phyloP scores from a whole-genome alignment of 2,113 vertebrate species.

The Erythrocercus mccallii region DNA sequence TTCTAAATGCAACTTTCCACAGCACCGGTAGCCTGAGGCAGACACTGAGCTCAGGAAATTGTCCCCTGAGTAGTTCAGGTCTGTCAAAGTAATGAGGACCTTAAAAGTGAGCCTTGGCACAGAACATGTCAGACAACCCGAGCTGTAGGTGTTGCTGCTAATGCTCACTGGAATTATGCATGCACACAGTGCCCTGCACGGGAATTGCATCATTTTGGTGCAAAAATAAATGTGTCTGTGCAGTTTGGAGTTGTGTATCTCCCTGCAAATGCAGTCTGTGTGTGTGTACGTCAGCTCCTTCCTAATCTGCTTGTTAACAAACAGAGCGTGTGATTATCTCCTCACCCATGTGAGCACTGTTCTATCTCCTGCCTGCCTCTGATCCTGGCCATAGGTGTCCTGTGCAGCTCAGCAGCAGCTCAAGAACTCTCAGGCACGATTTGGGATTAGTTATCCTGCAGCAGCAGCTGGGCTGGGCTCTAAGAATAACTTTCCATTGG shows the following conservation, averaged over 20 bases:
- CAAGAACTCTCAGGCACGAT: slow-evolving; percentile 13
- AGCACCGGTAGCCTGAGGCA: neutral
- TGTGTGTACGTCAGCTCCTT: neutral
- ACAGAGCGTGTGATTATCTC: neutral
- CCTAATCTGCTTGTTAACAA: slow-evolving; percentile 1
- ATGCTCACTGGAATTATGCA: neutral
- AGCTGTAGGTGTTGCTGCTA: slow-evolving; percentile 11
- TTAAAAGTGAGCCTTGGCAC: neutral
- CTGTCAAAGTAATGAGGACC: slow-evolving; percentile 54
- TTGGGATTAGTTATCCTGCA: slow-evolving; percentile 29
- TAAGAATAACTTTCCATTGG: slow-evolving; percentile 52
- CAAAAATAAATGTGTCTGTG: neutral
- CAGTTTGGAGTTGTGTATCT: neutral
- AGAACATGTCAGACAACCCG: slow-evolving; percentile 37
- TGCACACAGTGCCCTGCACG: neutral
- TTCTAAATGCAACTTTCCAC: neutral
- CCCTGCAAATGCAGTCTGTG: neutral
- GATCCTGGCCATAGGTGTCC: neutral
- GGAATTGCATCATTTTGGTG: neutral
- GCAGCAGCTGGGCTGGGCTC: slow-evolving; percentile 20
- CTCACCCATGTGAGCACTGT: neutral
- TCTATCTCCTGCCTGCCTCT: slow-evolving; percentile 36
- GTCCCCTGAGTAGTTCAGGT: neutral
- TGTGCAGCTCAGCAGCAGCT: slow-evolving; percentile 46
- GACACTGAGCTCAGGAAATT: neutral